These are phyloP conservation scores for Epizoanthus rinbou DNA, from an alignment of 92 coral and sea anemone species.

Conservation along the genomic window DNA sequence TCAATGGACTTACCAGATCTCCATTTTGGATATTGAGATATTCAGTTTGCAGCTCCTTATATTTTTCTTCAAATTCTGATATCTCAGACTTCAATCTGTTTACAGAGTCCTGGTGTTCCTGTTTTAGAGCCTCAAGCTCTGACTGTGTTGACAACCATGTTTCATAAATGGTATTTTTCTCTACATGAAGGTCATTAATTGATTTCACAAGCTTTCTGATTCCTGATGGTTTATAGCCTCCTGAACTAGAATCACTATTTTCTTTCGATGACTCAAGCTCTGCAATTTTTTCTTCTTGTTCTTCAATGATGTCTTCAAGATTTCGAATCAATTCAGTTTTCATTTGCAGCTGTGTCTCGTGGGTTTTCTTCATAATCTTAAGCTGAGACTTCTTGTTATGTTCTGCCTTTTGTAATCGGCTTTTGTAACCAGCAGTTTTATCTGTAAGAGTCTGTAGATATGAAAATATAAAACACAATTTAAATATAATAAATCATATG, in stretches of 20 bases:
- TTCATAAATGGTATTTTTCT: slow-evolving; percentile 85
- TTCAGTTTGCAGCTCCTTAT: slow-evolving; percentile 72
- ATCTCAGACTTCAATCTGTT: slow-evolving; percentile 60
- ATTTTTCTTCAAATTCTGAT: slow-evolving; percentile 71
- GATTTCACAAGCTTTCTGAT: slow-evolving; percentile 85
- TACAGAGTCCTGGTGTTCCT: slow-evolving; percentile 68
- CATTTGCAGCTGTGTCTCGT: slow-evolving; percentile 82
- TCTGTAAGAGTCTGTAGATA: slow-evolving; percentile 79
- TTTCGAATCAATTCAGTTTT: slow-evolving; percentile 87
- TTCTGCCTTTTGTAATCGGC: slow-evolving; percentile 85
- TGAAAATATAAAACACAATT: background rate
- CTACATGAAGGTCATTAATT: slow-evolving; percentile 73
- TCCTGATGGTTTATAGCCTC: slow-evolving; percentile 70
- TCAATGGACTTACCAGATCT: slow-evolving; percentile 46
- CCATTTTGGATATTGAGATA: slow-evolving; percentile 65
- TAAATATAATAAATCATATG: background rate
- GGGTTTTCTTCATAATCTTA: slow-evolving; percentile 94
- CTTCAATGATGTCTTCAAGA: slow-evolving; percentile 85
- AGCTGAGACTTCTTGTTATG: slow-evolving; percentile 88
- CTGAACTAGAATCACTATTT: slow-evolving; percentile 44
- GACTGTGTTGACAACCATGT: slow-evolving; percentile 88
- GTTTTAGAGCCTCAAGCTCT: slow-evolving; percentile 79
- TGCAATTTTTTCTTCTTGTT: slow-evolving; percentile 78
- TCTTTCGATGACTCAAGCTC: slow-evolving; percentile 75
- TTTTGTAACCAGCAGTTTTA: slow-evolving; percentile 78